Evolutionary conservation across 2,113 vertebrate genomes (phyloP), one percentile per base, ranked within the genome.

Genomic region (Poeciliopsis turrubarensis): DNA sequence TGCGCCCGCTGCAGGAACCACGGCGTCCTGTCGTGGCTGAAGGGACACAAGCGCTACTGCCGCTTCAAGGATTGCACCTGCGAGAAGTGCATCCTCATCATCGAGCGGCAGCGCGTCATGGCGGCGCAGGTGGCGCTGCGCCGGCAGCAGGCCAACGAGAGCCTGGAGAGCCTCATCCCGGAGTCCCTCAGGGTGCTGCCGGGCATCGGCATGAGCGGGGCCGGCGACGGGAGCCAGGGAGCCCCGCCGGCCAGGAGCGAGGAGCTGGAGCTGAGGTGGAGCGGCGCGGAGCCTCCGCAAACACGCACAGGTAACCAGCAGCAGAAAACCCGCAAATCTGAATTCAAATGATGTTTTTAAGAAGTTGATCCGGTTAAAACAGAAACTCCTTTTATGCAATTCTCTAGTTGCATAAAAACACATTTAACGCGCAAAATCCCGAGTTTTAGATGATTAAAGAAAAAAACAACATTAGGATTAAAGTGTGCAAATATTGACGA

Each of bases 61-160:
- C 96, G 97, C 90, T 98, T 98, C 94, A 98, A 98, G 90, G 97
- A 98, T 95, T 98, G 97, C 93, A 96, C 96, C 76, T 98, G 97
- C 89, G 97, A 98, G 90, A 98, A 98, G 85, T 98, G 97, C 94
- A 98, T 98, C 93, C 95, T 98, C 51, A 98, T 98, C 93, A 97
- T 98, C 90, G 97, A 98, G 94, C 91, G 97, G 57, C 97, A 98
- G 95, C 94, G 97, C 84, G 97, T 98, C 73, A 98, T 98, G 97
- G 97, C 97, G 25, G 97, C 97, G 60, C 97, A 98, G 95, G 97
- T 98, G 90, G 97, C 97, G 32, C 96, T 98, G 22, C 94, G 97
- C 62, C 77, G 97, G 83, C 97, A 98, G 92, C 97, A 98, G 93
- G 97, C 97, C 74, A 97, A 97, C 95, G 97, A 98, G 92, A 98